Conservation (phyloP, 1,140 invertebrate species). For the Mercenaria mercenaria region DNA sequence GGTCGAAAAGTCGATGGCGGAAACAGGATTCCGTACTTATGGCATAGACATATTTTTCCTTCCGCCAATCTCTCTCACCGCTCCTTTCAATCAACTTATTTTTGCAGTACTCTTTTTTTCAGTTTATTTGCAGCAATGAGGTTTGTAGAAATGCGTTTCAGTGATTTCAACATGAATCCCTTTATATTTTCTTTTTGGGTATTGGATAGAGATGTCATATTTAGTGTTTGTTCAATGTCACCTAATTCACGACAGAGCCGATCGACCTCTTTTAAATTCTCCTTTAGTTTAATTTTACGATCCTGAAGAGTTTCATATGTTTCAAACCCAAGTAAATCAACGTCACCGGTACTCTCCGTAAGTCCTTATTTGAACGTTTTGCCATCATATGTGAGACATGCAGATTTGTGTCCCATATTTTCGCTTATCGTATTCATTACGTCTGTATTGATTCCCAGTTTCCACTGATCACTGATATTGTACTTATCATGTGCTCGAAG, state of each 20-base stretch:
- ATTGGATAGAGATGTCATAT: background rate
- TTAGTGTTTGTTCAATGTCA: background rate
- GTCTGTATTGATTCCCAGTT: background rate
- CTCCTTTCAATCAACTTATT: constrained; percentile 62
- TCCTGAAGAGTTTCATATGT: background rate
- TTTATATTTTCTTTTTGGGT: background rate
- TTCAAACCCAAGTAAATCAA: constrained; percentile 33
- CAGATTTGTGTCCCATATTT: background rate
- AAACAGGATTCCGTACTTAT: too few relatives aligned
- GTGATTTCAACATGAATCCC: background rate
- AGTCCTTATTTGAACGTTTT: constrained; percentile 24
- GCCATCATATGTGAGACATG: constrained; percentile 23
- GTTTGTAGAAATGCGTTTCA: background rate
- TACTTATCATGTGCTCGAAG: constrained; percentile 41
- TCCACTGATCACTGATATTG: background rate
- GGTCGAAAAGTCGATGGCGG: too few relatives aligned
- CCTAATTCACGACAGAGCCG: background rate
- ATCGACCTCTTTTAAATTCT: background rate
- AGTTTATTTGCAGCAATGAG: background rate
- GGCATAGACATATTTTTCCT: constrained; percentile 58
- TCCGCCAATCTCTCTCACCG: constrained; percentile 45
- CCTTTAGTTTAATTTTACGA: background rate
- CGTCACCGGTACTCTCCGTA: background rate
- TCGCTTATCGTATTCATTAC: background rate
- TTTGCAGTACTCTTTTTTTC: constrained; percentile 65